Evolutionary conservation across 1,140 invertebrate species (phyloP).

Genomic region (Lerema accius): DNA sequence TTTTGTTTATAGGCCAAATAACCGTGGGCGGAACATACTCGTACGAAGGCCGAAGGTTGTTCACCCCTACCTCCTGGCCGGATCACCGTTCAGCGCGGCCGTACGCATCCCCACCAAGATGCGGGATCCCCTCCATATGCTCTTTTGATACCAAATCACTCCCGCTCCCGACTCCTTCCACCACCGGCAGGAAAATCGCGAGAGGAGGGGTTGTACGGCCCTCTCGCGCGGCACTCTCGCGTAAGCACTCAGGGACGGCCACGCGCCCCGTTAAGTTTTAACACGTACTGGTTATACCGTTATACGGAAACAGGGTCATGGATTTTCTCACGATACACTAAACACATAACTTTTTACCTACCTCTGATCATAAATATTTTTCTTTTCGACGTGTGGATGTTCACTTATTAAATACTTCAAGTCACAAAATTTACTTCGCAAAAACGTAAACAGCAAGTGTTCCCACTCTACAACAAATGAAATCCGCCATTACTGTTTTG

Average conservation of each 20-base stretch:
- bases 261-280: conserved; percentile 73
- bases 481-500: conserved; percentile 78
- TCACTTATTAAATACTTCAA: conserved; percentile 7
- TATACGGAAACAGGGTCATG: conserved; percentile 75
- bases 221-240: conserved; percentile 70
- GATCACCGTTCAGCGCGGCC: conserved; percentile 67
- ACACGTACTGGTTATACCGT: conserved; percentile 69
- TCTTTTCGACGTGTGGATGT: conserved; percentile 6
- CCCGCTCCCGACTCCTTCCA: conserved; percentile 80
- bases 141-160: conserved; percentile 74
- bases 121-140: conserved; percentile 81
- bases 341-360: conserved; percentile 48
- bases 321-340: conserved; percentile 69
- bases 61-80: conserved; percentile 80
- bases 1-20: conserved; percentile 47
- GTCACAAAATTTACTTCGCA: conserved; percentile 40
- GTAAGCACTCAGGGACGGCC: conserved; percentile 66
- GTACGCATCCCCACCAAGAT: conserved; percentile 81
- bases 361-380: conserved; percentile 40
- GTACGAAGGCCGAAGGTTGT: conserved; percentile 64
- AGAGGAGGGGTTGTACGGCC: conserved; percentile 80
- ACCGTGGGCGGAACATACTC: conserved; percentile 56
- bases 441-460: conserved; percentile 59
- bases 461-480: conserved; percentile 72
- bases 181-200: conserved; percentile 76